Conservation (phyloP, 2,888 invertebrate genomes). For the Archips crataeganus region DNA sequence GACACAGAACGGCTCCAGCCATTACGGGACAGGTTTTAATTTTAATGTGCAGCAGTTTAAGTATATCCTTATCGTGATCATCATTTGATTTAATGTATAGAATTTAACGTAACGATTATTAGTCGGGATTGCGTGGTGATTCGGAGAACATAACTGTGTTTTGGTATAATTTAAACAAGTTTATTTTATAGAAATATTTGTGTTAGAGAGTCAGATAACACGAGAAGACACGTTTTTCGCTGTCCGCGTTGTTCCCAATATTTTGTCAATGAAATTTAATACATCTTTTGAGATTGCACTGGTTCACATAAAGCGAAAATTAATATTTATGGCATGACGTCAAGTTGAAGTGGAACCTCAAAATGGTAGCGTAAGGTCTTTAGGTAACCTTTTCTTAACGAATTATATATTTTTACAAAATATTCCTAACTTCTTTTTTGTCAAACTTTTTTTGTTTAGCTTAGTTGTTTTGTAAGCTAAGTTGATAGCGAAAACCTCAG, state of each 20-base stretch:
- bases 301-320: background rate
- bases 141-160: slow-evolving; percentile 34
- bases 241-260: background rate
- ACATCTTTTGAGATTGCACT: background rate
- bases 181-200: background rate
- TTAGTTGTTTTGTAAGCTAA: no score
- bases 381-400: no score
- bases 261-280: background rate
- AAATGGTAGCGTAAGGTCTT: no score
- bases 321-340: no score
- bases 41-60: slow-evolving; percentile 42
- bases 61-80: slow-evolving; percentile 26
- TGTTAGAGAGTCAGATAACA: background rate
- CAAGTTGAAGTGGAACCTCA: no score
- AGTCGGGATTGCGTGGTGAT: slow-evolving; percentile 7
- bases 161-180: slow-evolving; percentile 11
- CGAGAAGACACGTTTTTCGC: background rate
- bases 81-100: slow-evolving; percentile 36
- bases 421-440: no score
- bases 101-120: slow-evolving; percentile 30
- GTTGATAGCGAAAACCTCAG: no score
- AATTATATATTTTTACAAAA: no score
- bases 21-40: slow-evolving; percentile 40
- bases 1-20: slow-evolving; percentile 40
- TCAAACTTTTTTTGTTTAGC: no score